Evolutionary conservation across 2,113 vertebrate genomes (phyloP).

Genomic region (Rostratula benghalensis): DNA sequence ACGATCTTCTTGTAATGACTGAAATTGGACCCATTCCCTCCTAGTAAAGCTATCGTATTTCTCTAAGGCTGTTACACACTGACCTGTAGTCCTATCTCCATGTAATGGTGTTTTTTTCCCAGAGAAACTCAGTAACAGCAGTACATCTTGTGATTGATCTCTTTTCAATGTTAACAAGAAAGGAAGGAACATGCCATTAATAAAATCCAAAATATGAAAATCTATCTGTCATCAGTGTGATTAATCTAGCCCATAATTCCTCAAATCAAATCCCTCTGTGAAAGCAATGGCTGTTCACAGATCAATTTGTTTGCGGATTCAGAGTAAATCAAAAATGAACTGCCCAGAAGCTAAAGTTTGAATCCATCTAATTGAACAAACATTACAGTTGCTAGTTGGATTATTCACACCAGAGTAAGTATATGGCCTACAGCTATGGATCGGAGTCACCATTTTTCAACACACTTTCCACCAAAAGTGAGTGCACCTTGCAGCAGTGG

Average conservation of each 20-base stretch:
- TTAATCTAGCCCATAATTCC: slow-evolving; percentile 46
- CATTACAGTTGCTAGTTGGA: not conserved
- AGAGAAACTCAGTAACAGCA: not conserved
- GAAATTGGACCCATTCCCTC: not conserved
- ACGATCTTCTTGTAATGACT: not conserved
- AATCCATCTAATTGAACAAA: slow-evolving; percentile 31
- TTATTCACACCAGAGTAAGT: not conserved
- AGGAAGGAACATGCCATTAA: slow-evolving; percentile 45
- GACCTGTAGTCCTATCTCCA: not conserved
- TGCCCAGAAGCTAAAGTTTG: slow-evolving; percentile 48
- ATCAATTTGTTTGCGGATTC: slow-evolving; percentile 50
- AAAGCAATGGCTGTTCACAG: slow-evolving; percentile 38
- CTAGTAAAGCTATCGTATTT: not conserved
- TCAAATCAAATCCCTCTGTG: slow-evolving; percentile 60
- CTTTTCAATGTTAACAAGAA: slow-evolving; percentile 52
- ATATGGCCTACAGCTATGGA: not conserved
- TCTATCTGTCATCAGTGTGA: slow-evolving; percentile 45
- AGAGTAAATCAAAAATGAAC: slow-evolving; percentile 59
- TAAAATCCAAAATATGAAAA: slow-evolving; percentile 57
- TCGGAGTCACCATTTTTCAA: not conserved
- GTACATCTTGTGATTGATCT: slow-evolving; percentile 38
- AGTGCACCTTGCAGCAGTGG: not conserved
- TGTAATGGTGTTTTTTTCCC: not conserved
- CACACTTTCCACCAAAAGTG: not conserved
- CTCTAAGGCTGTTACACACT: not conserved